These are phyloP conservation scores for Piscicola geometra DNA, from an alignment of 2,888 invertebrate genomes.

Conservation along the genomic window DNA sequence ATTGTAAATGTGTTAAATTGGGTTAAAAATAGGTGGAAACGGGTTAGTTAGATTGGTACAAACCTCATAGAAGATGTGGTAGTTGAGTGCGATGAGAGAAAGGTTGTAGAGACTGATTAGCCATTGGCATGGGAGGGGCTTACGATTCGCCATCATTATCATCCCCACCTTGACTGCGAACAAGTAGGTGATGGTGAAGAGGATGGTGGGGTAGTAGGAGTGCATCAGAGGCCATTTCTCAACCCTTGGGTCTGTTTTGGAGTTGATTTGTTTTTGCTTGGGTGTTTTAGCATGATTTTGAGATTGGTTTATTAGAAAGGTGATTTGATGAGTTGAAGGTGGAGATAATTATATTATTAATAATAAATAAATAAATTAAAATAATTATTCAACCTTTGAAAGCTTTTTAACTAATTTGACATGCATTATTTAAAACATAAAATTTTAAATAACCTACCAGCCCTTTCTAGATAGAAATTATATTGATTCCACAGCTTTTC, in stretches of 20 bases:
- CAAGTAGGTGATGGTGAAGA: conserved; percentile 51
- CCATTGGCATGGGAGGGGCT: conserved; percentile 49
- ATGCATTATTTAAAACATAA: too few relatives aligned
- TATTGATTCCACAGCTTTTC: too few relatives aligned
- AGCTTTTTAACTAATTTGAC: too few relatives aligned
- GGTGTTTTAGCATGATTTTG: background rate
- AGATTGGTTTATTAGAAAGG: background rate
- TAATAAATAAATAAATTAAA: too few relatives aligned
- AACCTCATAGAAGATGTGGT: conserved; percentile 54
- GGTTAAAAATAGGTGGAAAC: background rate
- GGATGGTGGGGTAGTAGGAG: conserved; percentile 51
- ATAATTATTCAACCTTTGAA: too few relatives aligned
- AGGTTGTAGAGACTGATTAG: conserved; percentile 52
- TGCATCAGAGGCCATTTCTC: conserved; percentile 54
- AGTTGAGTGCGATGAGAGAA: conserved; percentile 51
- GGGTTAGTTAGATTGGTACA: background rate
- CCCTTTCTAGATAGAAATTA: too few relatives aligned
- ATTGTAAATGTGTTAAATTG: too few relatives aligned
- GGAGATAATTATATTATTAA: too few relatives aligned
- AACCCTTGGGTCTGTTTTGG: conserved; percentile 47
- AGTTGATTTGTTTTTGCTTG: background rate
- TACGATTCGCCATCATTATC: conserved; percentile 50
- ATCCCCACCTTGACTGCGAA: conserved; percentile 49
- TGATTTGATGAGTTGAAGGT: background rate
- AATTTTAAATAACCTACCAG: too few relatives aligned